Base-by-base conservation (phyloP, 1,140 invertebrate genomes). In the Drosophila ananassae region DNA sequence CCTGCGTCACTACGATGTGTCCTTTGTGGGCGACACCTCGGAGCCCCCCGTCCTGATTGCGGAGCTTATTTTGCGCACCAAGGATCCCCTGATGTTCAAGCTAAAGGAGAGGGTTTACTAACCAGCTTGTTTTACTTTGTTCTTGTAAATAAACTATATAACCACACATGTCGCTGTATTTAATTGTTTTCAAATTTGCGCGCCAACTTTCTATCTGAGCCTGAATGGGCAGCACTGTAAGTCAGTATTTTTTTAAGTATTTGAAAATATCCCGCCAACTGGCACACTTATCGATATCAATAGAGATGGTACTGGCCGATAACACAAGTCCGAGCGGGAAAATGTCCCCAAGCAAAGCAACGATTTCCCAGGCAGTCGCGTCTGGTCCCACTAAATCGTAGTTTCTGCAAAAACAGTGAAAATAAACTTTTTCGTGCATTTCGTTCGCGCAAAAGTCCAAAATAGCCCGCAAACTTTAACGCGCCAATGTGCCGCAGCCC, bases 1-100 rank as follows among this genome's bases (percentile, higher is more conserved):
- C 0, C 85, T 98, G 17, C 93, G 94, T 3, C 92, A 94, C 73
- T 98, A 94, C 76, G 85, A 92, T 73, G 75, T 94, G 0, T 90
- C 91, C 32, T 90, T 93, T 17, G 72, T 90, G 0, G 67, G 82
- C 6, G 83, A 92, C 53, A 69, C 93, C 1, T 56, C 87, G 0
- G 62, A 82, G 28, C 91, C 92, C 52, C 92, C 92, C 8, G 62
- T 85, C 13, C 69, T 93, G 2, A 90, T 91, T 37, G 91, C 92
- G 2, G 93, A 93, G 28, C 89, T 94, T 2, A 91, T 94, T 25
- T 74, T 94, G 30, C 80, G 92, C 67, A 92, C 93, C 5, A 85
- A 75, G 30, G 89, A 92, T 73, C 81, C 87, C 2, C 63, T 92
- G 1, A 89, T 90, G 83, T 92, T 91, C 28, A 79, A 81, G 48